phyloP scores from a whole-genome alignment of 2,113 vertebrate species.

The Larimichthys polyactis region DNA sequence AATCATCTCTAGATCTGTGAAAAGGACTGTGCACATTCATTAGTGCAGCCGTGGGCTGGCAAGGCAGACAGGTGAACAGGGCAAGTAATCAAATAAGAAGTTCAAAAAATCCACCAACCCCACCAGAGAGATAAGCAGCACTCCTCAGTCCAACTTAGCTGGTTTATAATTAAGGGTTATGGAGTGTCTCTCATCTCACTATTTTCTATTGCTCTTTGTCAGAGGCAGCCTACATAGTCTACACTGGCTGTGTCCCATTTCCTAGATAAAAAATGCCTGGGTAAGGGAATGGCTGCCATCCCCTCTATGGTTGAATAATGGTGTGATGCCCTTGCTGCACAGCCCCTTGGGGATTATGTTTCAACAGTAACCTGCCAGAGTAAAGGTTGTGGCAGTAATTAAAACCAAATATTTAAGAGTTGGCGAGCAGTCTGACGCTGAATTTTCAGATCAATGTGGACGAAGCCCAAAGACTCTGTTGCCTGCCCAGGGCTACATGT shows the following conservation, averaged over 20 bases:
- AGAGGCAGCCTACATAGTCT: slow-evolving; percentile 68
- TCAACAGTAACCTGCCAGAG: slow-evolving; percentile 83
- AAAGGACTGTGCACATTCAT: slow-evolving; percentile 69
- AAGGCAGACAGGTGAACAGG: slow-evolving; percentile 76
- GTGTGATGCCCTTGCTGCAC: slow-evolving; percentile 68
- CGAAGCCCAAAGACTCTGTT: slow-evolving; percentile 73
- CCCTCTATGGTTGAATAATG: slow-evolving; percentile 72
- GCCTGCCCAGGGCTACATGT: slow-evolving; percentile 71
- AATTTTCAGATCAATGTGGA: slow-evolving; percentile 81
- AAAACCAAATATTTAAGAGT: slow-evolving; percentile 87
- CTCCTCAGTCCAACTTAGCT: slow-evolving; percentile 66
- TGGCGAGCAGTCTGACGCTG: slow-evolving; percentile 70
- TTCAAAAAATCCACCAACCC: slow-evolving; percentile 71
- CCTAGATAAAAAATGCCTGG: slow-evolving; percentile 70
- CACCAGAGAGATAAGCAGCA: slow-evolving; percentile 72
- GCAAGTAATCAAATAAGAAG: slow-evolving; percentile 76
- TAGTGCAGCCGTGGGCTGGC: slow-evolving; percentile 68
- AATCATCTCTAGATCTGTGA: slow-evolving; percentile 58
- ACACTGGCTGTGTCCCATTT: slow-evolving; percentile 72
- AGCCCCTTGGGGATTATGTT: slow-evolving; percentile 79
- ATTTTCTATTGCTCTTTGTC: slow-evolving; percentile 75
- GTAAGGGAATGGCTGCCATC: slow-evolving; percentile 69
- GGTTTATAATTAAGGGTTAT: slow-evolving; percentile 78
- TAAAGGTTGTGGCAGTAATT: slow-evolving; percentile 87
- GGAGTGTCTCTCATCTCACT: slow-evolving; percentile 75